Evolutionary conservation across 1,140 invertebrate genomes (phyloP).

Genomic region (Capitella teleta): DNA sequence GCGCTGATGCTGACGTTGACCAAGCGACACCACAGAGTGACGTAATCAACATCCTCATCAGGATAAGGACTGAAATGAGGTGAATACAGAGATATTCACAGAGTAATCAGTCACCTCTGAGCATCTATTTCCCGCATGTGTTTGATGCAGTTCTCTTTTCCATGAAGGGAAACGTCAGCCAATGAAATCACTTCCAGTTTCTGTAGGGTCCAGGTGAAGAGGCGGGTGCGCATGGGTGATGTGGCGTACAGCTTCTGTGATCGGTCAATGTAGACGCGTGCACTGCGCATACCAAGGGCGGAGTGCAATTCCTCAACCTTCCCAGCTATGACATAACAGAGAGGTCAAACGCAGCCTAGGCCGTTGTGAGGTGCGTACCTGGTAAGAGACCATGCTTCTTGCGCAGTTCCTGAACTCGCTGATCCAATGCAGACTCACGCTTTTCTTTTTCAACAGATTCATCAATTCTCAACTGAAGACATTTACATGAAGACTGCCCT

Average conservation of each 20-base stretch:
- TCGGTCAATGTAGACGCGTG: slow-evolving; percentile 88
- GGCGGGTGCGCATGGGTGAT: slow-evolving; percentile 56
- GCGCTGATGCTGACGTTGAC: slow-evolving; percentile 66
- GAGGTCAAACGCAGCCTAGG: not conserved
- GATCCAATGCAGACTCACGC: slow-evolving; percentile 75
- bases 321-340: slow-evolving; percentile 24
- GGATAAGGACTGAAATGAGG: slow-evolving; percentile 64
- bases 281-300: slow-evolving; percentile 74
- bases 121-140: slow-evolving; percentile 68
- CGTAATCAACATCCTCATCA: slow-evolving; percentile 78
- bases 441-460: slow-evolving; percentile 92
- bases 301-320: slow-evolving; percentile 75
- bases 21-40: slow-evolving; percentile 81
- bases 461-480: slow-evolving; percentile 63
- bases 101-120: slow-evolving; percentile 47
- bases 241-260: slow-evolving; percentile 63
- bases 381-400: slow-evolving; percentile 68
- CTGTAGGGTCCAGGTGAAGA: slow-evolving; percentile 68
- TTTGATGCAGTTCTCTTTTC: slow-evolving; percentile 60
- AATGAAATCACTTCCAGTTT: slow-evolving; percentile 60
- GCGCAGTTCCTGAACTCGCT: slow-evolving; percentile 68
- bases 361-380: not conserved
- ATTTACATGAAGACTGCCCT: no score
- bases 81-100: not conserved
- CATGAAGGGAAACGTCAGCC: slow-evolving; percentile 75